phyloP scores from a whole-genome alignment of 1,140 invertebrate species.

The Dufourea novaeangliae region DNA sequence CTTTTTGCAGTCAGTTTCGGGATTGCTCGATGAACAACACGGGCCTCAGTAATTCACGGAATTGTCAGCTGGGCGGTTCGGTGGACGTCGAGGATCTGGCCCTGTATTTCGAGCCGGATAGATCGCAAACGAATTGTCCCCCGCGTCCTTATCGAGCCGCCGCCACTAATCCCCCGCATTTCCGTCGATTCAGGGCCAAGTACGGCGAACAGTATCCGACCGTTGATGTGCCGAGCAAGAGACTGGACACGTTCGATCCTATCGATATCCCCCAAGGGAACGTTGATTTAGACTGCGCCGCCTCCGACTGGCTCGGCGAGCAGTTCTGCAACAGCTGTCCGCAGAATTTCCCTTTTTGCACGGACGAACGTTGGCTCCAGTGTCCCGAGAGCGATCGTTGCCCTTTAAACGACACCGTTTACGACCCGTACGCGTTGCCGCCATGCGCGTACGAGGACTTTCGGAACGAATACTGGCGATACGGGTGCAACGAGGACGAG shows the following conservation, averaged over 20 bases:
- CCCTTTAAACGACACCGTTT: conserved; percentile 59
- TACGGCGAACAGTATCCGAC: conserved; percentile 1
- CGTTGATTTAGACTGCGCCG: too few species aligned
- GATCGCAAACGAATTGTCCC: not conserved
- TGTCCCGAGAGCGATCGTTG: conserved; percentile 69
- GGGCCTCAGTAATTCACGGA: not conserved
- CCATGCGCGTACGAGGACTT: conserved; percentile 61
- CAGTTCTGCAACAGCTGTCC: conserved; percentile 17
- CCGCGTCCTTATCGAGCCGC: not conserved
- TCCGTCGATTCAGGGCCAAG: conserved; percentile 5
- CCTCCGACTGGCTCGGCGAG: not conserved
- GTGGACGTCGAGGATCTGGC: conserved; percentile 75
- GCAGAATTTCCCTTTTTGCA: conserved; percentile 64
- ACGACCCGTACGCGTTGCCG: conserved; percentile 40
- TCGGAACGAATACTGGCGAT: conserved; percentile 7
- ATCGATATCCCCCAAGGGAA: not conserved
- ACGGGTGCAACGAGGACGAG: conserved; percentile 51
- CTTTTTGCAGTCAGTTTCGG: not conserved
- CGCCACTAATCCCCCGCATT: not conserved
- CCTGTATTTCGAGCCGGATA: conserved; percentile 32
- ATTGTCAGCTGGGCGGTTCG: conserved; percentile 59
- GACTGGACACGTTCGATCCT: not conserved
- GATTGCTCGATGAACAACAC: not conserved
- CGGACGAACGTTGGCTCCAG: conserved; percentile 71
- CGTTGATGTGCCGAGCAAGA: not conserved